These are phyloP conservation scores for Turritopsis rubra DNA, from an alignment of 30 jellyfish, hydroid and myxozoan genomes.

Conservation along the genomic window DNA sequence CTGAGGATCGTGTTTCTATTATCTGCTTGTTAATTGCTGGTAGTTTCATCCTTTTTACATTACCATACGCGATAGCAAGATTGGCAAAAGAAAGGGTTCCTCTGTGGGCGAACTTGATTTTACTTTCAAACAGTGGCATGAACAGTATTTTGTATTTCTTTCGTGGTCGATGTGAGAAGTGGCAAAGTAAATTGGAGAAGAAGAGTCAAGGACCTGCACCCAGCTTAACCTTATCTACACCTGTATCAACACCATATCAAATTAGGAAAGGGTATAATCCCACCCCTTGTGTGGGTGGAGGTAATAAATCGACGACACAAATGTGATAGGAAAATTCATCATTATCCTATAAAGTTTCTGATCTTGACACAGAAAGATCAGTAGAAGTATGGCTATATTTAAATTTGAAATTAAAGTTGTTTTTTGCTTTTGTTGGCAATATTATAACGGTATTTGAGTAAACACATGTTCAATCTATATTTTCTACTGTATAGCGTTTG, in stretches of 20 bases:
- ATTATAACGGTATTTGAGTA: no score
- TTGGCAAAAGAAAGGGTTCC: background rate
- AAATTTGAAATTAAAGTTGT: no score
- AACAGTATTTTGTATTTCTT: constrained; percentile 23
- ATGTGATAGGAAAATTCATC: background rate
- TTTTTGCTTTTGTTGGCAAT: no score
- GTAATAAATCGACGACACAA: background rate
- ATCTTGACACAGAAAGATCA: no score
- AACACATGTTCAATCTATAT: no score
- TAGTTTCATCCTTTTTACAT: background rate
- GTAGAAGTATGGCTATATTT: no score
- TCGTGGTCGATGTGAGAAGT: constrained; percentile 15
- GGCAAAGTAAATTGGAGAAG: background rate
- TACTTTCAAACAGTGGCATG: constrained; percentile 14
- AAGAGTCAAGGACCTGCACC: background rate
- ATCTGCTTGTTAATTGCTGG: constrained; percentile 17
- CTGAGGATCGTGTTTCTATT: background rate
- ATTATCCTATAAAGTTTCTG: background rate
- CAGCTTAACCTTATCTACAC: background rate
- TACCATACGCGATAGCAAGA: constrained; percentile 17
- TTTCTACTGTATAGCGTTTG: no score
- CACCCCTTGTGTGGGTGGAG: background rate
- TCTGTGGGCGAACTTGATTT: constrained; percentile 13
- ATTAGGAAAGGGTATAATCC: background rate
- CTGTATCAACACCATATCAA: background rate